These are phyloP conservation scores for Hymenochirus boettgeri DNA, from an alignment of 2,113 vertebrate species.

Conservation along the genomic window DNA sequence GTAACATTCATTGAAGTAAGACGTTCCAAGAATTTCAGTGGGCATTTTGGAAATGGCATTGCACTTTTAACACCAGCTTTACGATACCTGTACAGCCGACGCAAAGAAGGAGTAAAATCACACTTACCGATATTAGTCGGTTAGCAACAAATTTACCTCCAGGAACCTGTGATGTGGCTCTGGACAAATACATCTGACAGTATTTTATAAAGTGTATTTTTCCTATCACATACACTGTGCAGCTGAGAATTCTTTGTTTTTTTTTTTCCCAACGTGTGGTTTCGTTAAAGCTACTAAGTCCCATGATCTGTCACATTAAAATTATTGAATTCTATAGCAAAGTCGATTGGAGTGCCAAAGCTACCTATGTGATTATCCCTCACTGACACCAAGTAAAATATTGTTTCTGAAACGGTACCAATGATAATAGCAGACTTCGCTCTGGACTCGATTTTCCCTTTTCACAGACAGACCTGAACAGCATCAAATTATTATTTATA, in stretches of 20 bases:
- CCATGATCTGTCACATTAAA: slow-evolving; percentile 42
- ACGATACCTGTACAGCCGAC: too few relatives aligned
- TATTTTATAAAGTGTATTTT: too few relatives aligned
- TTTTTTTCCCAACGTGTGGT: slow-evolving; percentile 27
- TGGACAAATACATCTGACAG: too few relatives aligned
- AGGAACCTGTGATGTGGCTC: too few relatives aligned
- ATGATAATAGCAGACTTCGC: slow-evolving; percentile 35
- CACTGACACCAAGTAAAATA: slow-evolving; percentile 39
- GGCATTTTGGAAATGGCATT: too few relatives aligned
- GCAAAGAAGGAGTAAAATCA: too few relatives aligned
- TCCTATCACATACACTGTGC: too few relatives aligned
- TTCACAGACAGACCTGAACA: slow-evolving; percentile 19
- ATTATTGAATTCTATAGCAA: slow-evolving; percentile 41
- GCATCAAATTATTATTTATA: slow-evolving; percentile 33
- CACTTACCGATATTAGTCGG: too few relatives aligned
- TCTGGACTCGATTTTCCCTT: slow-evolving; percentile 20
- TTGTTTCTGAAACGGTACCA: slow-evolving; percentile 36
- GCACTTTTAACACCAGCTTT: too few relatives aligned
- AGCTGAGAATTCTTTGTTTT: slow-evolving; percentile 6
- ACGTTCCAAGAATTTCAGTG: too few relatives aligned
- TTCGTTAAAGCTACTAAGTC: slow-evolving; percentile 35
- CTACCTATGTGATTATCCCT: slow-evolving; percentile 43
- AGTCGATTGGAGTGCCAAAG: slow-evolving; percentile 26
- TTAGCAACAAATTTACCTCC: too few relatives aligned
- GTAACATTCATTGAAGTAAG: too few relatives aligned